phyloP scores from a whole-genome alignment of 1,140 invertebrate species.

The Aphidius gifuensis region DNA sequence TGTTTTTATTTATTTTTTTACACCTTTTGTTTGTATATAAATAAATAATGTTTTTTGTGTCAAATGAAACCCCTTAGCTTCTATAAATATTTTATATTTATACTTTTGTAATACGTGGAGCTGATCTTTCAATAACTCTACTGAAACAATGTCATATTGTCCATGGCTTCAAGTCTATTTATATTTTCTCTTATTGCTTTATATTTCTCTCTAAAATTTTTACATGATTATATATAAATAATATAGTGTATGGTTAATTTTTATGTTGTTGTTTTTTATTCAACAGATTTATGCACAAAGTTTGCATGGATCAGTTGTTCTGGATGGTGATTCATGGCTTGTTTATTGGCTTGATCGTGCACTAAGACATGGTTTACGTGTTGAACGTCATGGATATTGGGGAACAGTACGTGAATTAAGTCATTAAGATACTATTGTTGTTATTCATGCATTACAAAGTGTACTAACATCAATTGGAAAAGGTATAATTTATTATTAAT shows the following conservation, averaged over 20 bases:
- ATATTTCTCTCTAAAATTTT: background rate
- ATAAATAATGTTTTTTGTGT: too few species aligned
- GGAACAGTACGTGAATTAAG: constrained; percentile 57
- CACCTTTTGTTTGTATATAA: too few species aligned
- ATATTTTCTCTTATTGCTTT: too few species aligned
- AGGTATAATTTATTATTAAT: constrained; percentile 34
- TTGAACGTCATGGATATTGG: constrained; percentile 59
- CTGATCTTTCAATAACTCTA: too few species aligned
- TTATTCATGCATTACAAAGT: constrained; percentile 52
- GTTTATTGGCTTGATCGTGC: constrained; percentile 54
- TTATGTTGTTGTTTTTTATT: background rate
- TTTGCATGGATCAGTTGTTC: constrained; percentile 49
- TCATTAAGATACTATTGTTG: constrained; percentile 55
- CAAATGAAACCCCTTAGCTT: too few species aligned
- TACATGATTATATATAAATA: constrained; percentile 2
- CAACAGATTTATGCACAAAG: constrained; percentile 51
- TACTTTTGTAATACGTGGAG: too few species aligned
- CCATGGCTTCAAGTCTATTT: background rate
- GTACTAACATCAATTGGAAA: constrained; percentile 54
- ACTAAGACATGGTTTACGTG: constrained; percentile 50
- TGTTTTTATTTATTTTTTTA: too few species aligned
- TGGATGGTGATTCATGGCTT: constrained; percentile 54
- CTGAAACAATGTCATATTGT: too few species aligned
- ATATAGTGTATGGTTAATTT: constrained; percentile 8
- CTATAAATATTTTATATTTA: too few species aligned